A percentile compares a stretch with the other conserved stretches of the same genome.
Conservation (phyloP, 2,113 vertebrate genomes). For the Ia io region DNA sequence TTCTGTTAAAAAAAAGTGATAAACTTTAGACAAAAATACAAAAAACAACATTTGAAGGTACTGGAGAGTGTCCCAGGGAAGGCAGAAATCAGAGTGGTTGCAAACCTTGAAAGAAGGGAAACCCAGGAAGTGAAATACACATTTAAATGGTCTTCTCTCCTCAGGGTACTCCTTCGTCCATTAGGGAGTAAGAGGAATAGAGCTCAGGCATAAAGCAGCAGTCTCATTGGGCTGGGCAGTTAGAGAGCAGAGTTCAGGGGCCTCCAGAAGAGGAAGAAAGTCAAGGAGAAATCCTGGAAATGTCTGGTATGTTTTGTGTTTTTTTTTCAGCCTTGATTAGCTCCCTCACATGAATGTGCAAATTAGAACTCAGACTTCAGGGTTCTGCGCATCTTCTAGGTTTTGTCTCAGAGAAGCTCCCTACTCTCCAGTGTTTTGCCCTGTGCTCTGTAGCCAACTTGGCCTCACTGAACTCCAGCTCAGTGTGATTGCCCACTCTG, state of each 20-base stretch:
- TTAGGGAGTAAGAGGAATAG: neutral
- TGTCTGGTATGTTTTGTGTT: neutral
- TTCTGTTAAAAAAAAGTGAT: neutral
- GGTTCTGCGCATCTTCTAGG: no score
- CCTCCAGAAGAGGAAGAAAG: neutral
- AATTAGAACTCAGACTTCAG: neutral
- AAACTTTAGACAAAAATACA: neutral
- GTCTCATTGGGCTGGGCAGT: neutral
- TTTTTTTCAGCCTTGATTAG: neutral
- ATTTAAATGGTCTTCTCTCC: fast-evolving
- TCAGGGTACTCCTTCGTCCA: no score
- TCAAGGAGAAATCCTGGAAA: neutral
- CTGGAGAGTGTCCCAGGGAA: neutral
- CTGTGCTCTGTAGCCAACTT: no score
- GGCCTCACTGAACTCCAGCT: neutral
- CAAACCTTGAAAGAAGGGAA: neutral
- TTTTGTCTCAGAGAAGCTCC: neutral
- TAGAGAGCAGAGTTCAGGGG: no score
- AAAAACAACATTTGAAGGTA: neutral
- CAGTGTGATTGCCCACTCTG: neutral
- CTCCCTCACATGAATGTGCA: neutral
- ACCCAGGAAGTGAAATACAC: neutral
- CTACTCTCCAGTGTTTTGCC: neutral
- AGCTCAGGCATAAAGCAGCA: neutral
- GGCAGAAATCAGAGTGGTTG: neutral